Percentiles rank a stretch among this genome's conserved stretches.
Conservation (phyloP, 1,140 invertebrate genomes). For the Coptotermes formosanus region DNA sequence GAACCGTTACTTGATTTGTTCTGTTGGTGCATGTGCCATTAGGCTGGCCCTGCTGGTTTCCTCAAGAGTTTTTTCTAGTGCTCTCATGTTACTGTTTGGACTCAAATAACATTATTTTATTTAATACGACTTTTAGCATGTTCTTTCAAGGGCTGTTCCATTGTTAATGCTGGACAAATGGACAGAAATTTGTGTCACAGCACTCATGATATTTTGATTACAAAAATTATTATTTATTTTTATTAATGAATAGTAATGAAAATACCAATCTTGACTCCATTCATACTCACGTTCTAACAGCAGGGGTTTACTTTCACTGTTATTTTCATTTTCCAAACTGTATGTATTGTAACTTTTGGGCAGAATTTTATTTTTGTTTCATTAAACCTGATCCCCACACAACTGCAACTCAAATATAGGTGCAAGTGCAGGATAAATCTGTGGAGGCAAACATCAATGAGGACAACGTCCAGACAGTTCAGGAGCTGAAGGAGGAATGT, state of each 20-base stretch:
- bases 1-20: conserved; percentile 34
- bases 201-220: conserved; percentile 21
- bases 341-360: neutral
- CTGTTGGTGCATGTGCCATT: conserved; percentile 23
- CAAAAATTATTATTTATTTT: neutral
- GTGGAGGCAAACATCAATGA: neutral
- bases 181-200: neutral
- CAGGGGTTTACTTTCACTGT: neutral
- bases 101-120: conserved; percentile 10
- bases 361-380: conserved; percentile 6
- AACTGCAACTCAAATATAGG: conserved; percentile 10
- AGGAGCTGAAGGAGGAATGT: neutral
- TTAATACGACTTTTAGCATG: conserved; percentile 31
- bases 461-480: neutral
- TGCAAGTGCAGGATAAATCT: conserved; percentile 20
- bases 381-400: neutral
- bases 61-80: conserved; percentile 48
- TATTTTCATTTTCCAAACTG: neutral
- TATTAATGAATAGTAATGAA: neutral
- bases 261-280: neutral
- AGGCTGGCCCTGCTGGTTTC: conserved; percentile 47
- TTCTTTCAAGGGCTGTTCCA: conserved; percentile 23
- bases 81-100: neutral
- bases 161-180: conserved; percentile 19
- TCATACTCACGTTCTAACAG: neutral